phyloP scores from a whole-genome alignment of 2,113 vertebrate species.

The Onychostruthus taczanowskii region DNA sequence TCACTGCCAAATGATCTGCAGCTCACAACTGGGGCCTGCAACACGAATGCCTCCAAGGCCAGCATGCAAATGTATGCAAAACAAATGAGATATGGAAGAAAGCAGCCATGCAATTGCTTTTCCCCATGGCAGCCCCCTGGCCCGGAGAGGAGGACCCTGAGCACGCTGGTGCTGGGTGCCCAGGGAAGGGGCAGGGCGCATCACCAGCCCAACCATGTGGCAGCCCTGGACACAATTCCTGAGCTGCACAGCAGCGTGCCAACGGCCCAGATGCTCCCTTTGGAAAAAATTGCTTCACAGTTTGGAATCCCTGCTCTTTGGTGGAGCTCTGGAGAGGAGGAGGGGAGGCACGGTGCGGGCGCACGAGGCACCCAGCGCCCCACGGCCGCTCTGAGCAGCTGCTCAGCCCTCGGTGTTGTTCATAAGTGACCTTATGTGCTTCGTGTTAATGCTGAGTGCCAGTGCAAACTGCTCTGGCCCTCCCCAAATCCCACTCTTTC shows the following conservation, averaged over 20 bases:
- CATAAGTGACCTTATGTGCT: slow-evolving; percentile 17
- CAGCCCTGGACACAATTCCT: slow-evolving; percentile 62
- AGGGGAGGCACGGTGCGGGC: slow-evolving; percentile 45
- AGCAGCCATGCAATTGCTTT: neutral
- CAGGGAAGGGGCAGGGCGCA: slow-evolving; percentile 47
- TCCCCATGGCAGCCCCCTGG: neutral
- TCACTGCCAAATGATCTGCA: slow-evolving; percentile 34
- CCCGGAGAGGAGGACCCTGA: neutral
- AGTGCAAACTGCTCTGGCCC: neutral
- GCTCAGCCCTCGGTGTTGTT: neutral
- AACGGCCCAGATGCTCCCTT: slow-evolving; percentile 74
- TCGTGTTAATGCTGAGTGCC: neutral
- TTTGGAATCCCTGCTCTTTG: slow-evolving; percentile 75
- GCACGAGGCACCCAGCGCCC: slow-evolving; percentile 48
- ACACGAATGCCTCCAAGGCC: neutral
- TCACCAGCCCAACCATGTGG: slow-evolving; percentile 63
- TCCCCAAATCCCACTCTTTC: neutral
- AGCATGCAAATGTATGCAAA: slow-evolving; percentile 60
- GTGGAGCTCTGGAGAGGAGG: slow-evolving; percentile 63
- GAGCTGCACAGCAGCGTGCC: slow-evolving; percentile 54
- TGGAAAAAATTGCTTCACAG: slow-evolving; percentile 78
- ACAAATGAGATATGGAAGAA: neutral
- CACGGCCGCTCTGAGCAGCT: slow-evolving; percentile 31
- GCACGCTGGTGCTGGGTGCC: neutral
- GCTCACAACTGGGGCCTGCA: neutral